A percentile compares a stretch with the other conserved stretches of the same genome.
Conservation (phyloP, 1,140 invertebrate genomes). For the Drosophila nebulosa region DNA sequence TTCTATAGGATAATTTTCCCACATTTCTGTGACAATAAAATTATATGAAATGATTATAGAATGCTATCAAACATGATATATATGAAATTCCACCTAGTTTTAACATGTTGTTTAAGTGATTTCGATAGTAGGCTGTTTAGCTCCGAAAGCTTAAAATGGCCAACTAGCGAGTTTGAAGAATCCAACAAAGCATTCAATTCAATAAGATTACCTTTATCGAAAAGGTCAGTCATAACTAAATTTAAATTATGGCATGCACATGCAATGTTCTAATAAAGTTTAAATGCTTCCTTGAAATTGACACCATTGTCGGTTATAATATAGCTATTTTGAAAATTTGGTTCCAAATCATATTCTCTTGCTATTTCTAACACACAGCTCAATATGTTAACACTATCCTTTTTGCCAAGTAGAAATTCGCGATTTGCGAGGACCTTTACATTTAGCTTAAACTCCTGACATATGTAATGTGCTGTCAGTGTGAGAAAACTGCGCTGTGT, state of each 20-base stretch:
- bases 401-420: constrained; percentile 8
- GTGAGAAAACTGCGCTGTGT: background rate
- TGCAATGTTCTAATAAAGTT: constrained; percentile 9
- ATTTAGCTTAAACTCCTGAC: background rate
- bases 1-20: no score
- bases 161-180: constrained; percentile 7
- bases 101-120: constrained; percentile 13
- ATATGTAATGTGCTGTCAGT: constrained; percentile 2
- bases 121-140: constrained; percentile 4
- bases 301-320: background rate
- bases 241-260: constrained; percentile 18
- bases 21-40: no score
- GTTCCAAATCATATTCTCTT: constrained; percentile 10
- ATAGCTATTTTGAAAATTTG: background rate
- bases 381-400: constrained; percentile 9
- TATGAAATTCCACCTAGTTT: background rate
- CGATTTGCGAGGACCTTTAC: constrained; percentile 4
- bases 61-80: background rate
- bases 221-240: background rate
- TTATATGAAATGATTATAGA: background rate
- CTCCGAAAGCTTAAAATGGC: constrained; percentile 9
- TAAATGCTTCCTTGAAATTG: constrained; percentile 9
- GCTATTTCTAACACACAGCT: constrained; percentile 5
- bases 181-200: constrained; percentile 5
- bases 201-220: background rate